Evolutionary conservation across 1,140 invertebrate genomes (phyloP).

Genomic region (Ceratitis capitata): DNA sequence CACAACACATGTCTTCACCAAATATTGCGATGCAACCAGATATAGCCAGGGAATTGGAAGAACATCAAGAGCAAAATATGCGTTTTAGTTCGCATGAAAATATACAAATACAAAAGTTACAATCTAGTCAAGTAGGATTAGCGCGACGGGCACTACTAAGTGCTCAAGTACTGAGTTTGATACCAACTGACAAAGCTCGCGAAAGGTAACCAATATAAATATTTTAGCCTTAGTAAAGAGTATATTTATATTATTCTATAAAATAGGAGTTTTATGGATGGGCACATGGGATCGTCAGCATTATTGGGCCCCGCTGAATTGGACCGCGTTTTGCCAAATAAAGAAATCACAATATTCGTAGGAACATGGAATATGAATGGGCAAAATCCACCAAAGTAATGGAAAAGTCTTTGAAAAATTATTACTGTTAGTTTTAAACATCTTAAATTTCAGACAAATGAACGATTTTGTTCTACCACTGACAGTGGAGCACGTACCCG

Average conservation of each 20-base stretch:
- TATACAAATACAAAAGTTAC: constrained; percentile 53
- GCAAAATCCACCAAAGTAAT: constrained; percentile 71
- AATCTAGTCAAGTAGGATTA: constrained; percentile 63
- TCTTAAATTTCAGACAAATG: constrained; percentile 70
- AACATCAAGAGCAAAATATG: constrained; percentile 46
- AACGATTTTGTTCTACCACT: constrained; percentile 90
- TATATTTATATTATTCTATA: neutral
- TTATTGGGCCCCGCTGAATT: constrained; percentile 84
- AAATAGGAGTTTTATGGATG: constrained; percentile 80
- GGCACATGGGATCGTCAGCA: constrained; percentile 79
- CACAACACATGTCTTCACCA: constrained; percentile 63
- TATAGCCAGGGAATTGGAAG: constrained; percentile 41
- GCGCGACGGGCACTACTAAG: constrained; percentile 78
- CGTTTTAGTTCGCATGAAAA: constrained; percentile 63
- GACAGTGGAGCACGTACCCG: constrained; percentile 84
- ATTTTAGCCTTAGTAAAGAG: neutral
- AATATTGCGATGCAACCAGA: constrained; percentile 61
- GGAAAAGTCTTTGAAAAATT: neutral
- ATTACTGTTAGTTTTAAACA: neutral
- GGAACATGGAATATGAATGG: constrained; percentile 98
- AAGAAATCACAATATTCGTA: constrained; percentile 87
- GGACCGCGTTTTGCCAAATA: constrained; percentile 84
- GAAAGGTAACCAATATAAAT: constrained; percentile 69
- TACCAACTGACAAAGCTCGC: constrained; percentile 80
- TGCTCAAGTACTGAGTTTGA: constrained; percentile 80